phyloP scores from a whole-genome alignment of 2,113 vertebrate species.

The Ellobius talpinus region DNA sequence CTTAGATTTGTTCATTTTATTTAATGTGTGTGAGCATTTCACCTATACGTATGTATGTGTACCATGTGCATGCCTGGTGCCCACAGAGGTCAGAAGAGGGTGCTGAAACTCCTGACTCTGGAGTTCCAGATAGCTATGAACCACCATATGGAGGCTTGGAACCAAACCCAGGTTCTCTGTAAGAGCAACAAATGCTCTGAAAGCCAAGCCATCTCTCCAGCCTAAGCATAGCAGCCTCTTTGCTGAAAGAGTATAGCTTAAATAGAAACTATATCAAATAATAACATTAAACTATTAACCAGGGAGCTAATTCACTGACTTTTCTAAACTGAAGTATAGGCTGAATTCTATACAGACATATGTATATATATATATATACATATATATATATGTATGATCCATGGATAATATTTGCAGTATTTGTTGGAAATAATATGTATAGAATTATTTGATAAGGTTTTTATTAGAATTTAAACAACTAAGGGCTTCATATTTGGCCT shows the following conservation, averaged over 20 bases:
- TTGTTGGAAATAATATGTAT: background rate
- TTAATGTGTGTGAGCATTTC: background rate
- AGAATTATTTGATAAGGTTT: background rate
- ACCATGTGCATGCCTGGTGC: background rate
- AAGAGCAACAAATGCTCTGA: background rate
- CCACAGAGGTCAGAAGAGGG: background rate
- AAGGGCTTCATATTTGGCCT: conserved; percentile 35
- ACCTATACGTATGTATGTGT: too few species aligned
- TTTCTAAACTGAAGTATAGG: background rate
- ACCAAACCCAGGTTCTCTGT: background rate
- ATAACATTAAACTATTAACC: background rate
- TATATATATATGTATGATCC: background rate
- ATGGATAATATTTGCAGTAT: background rate
- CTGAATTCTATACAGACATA: background rate
- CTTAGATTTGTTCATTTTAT: background rate
- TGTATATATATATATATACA: background rate
- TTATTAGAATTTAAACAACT: conserved; percentile 21
- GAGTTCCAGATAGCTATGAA: background rate
- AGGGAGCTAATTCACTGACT: background rate
- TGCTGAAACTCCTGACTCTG: background rate
- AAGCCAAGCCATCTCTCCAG: background rate
- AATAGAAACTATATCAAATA: background rate
- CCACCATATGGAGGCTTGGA: background rate
- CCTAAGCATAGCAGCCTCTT: background rate
- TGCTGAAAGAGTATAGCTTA: background rate